Evolutionary conservation across 1,140 invertebrate species (phyloP).

Genomic region (Drosophila nannoptera): DNA sequence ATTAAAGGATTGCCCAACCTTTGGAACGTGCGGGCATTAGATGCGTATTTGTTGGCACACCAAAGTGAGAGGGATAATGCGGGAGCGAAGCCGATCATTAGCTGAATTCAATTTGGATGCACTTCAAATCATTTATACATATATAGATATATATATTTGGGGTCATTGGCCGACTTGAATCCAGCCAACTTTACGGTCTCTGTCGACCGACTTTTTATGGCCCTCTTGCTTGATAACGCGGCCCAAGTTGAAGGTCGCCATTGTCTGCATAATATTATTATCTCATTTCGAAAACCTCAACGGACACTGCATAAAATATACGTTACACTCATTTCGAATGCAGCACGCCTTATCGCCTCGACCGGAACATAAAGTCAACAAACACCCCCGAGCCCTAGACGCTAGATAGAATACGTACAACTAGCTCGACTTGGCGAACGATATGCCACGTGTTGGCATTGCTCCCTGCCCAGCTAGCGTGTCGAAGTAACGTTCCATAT

Average conservation of each 20-base stretch:
- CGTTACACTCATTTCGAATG: constrained; percentile 75
- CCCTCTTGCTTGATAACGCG: constrained; percentile 28
- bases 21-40: constrained; percentile 65
- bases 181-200: not conserved
- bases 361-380: constrained; percentile 52
- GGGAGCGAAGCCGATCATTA: constrained; percentile 10
- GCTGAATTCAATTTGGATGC: too few species aligned
- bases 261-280: constrained; percentile 40
- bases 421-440: constrained; percentile 29
- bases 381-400: constrained; percentile 33
- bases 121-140: too few species aligned
- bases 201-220: constrained; percentile 11
- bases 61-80: constrained; percentile 46
- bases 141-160: too few species aligned
- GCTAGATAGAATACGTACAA: constrained; percentile 7
- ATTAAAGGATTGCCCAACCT: constrained; percentile 49
- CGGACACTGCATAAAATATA: constrained; percentile 69
- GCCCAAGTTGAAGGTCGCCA: constrained; percentile 60
- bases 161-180: not conserved
- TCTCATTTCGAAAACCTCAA: constrained; percentile 45
- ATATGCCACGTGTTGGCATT: constrained; percentile 56
- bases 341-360: constrained; percentile 61
- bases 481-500: constrained; percentile 59
- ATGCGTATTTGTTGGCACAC: constrained; percentile 48
- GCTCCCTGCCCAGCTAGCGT: constrained; percentile 46